phyloP scores from a whole-genome alignment of 1,140 invertebrate genomes.

The Listronotus oregonensis region DNA sequence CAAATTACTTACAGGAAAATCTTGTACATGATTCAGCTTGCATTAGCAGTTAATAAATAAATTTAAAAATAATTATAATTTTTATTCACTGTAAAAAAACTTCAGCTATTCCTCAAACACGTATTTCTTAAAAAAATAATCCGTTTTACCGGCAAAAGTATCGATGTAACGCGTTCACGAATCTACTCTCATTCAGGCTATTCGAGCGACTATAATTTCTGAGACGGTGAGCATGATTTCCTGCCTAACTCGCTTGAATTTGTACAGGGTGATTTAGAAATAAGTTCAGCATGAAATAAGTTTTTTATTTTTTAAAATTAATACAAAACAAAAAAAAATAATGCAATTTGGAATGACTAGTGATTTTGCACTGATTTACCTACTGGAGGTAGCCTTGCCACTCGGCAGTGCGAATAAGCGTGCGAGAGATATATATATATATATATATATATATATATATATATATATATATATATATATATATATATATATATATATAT shows the following conservation, averaged over 20 bases:
- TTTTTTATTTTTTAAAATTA: no score
- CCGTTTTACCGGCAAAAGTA: neutral
- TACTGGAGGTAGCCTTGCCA: no score
- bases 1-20: no score
- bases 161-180: constrained; percentile 1
- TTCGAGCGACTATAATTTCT: constrained; percentile 20
- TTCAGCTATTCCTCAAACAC: neutral
- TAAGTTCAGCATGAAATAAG: constrained; percentile 1
- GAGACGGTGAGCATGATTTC: constrained; percentile 13
- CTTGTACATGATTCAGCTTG: no score
- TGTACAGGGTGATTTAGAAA: constrained; percentile 7
- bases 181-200: constrained; percentile 18
- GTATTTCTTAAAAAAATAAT: neutral
- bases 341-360: no score
- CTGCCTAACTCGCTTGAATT: constrained; percentile 13
- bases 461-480: no score
- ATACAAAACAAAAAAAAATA: no score
- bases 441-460: no score
- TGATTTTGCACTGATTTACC: no score
- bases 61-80: neutral
- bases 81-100: neutral
- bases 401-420: no score
- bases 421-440: no score
- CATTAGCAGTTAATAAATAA: neutral
- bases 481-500: no score